Conservation (phyloP, 2,113 vertebrate species). For the Sinocyclocheilus grahami region DNA sequence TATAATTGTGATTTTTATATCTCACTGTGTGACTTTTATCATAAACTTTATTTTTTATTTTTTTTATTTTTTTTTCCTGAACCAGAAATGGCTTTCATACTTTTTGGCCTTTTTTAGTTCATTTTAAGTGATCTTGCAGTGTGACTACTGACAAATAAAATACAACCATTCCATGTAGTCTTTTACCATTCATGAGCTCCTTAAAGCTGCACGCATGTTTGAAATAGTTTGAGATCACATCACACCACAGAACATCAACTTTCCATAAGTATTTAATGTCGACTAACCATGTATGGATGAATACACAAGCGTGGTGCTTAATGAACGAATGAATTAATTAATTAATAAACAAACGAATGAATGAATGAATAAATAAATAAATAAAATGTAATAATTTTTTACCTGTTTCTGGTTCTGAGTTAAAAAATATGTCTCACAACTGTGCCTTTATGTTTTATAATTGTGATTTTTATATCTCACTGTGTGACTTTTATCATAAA, state of each 20-base stretch:
- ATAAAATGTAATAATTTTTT: too few relatives aligned
- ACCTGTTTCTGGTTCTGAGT: too few relatives aligned
- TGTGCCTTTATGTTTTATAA: not conserved
- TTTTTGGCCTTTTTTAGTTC: not conserved
- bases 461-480: not conserved
- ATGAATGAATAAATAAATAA: too few relatives aligned
- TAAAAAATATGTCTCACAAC: not conserved
- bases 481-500: not conserved
- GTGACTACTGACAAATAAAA: not conserved
- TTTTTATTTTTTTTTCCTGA: too few relatives aligned
- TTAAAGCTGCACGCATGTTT: not conserved
- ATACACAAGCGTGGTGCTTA: not conserved
- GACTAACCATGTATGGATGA: not conserved
- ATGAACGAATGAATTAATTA: too few relatives aligned
- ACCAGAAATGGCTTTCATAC: not conserved
- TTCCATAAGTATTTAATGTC: slow-evolving; percentile 6
- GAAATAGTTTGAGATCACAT: not conserved
- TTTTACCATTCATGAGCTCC: not conserved
- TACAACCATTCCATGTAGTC: not conserved
- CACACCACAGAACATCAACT: not conserved
- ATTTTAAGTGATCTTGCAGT: not conserved
- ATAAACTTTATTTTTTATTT: not conserved
- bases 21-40: not conserved
- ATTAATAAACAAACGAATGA: too few relatives aligned
- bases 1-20: not conserved